phyloP scores from a whole-genome alignment of 2,888 invertebrate species.

The Cheilosia impressa region DNA sequence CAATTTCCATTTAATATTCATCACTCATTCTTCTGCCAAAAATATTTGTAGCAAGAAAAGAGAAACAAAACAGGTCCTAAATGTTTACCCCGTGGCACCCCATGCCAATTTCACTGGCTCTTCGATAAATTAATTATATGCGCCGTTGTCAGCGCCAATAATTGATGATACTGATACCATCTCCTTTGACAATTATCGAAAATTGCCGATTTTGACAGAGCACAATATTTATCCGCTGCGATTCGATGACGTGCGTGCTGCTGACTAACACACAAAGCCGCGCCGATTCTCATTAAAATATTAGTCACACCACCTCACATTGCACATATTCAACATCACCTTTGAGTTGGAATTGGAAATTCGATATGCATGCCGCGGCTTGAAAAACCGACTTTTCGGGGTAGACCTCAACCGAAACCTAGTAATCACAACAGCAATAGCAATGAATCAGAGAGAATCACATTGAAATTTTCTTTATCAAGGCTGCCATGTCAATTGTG shows the following conservation, averaged over 20 bases:
- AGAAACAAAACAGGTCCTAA: constrained; percentile 46
- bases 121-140: constrained; percentile 56
- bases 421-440: constrained; percentile 29
- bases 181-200: constrained; percentile 51
- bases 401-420: constrained; percentile 48
- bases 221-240: constrained; percentile 38
- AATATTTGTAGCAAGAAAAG: constrained; percentile 7
- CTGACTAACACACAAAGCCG: constrained; percentile 47
- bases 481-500: constrained; percentile 64
- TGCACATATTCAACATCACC: constrained; percentile 19
- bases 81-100: constrained; percentile 57
- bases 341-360: constrained; percentile 53
- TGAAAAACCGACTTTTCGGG: constrained; percentile 37
- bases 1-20: constrained; percentile 63
- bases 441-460: constrained; percentile 56
- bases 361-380: constrained; percentile 55
- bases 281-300: constrained; percentile 54
- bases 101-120: constrained; percentile 26
- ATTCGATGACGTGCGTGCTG: constrained; percentile 2
- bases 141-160: constrained; percentile 69
- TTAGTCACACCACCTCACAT: constrained; percentile 51
- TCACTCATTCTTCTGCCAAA: constrained; percentile 54
- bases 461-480: constrained; percentile 73
- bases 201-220: constrained; percentile 58
- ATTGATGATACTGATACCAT: constrained; percentile 69